Conservation (phyloP, 2,797 vertebrate species). For the Sebastes ruberrimus region DNA sequence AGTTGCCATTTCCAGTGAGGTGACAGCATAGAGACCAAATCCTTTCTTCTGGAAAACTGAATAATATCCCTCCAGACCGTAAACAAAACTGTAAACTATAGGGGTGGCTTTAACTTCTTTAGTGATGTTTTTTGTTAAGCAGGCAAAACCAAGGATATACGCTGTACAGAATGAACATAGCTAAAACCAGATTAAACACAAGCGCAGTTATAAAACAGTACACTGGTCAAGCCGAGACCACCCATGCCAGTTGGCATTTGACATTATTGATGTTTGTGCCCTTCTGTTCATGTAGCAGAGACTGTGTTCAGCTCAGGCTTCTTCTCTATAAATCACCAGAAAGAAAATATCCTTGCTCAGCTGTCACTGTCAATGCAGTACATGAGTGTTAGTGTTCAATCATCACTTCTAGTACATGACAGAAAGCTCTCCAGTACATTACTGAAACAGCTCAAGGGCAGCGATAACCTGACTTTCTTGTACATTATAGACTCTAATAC, state of each 20-base stretch:
- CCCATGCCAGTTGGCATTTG: background rate
- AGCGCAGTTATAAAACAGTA: background rate
- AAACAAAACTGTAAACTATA: background rate
- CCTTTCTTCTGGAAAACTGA: background rate
- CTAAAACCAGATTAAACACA: background rate
- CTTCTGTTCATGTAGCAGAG: constrained; percentile 27
- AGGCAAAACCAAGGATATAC: background rate
- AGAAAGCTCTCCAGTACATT: constrained; percentile 2
- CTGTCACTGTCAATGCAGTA: constrained; percentile 24
- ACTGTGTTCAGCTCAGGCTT: background rate
- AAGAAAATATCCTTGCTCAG: constrained; percentile 38
- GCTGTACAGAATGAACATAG: background rate
- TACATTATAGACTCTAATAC: background rate
- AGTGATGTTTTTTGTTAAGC: background rate
- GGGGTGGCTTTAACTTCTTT: background rate
- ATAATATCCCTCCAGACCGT: background rate
- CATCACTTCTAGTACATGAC: constrained; percentile 3
- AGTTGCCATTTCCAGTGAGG: background rate
- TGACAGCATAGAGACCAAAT: background rate
- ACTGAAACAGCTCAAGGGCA: constrained; percentile 2
- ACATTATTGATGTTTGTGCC: constrained; percentile 35
- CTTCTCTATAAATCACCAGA: constrained; percentile 32
- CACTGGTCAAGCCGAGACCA: background rate
- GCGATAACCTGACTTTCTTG: background rate
- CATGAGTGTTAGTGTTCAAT: constrained; percentile 29